A percentile compares a stretch with the other conserved stretches of the same genome.
Conservation (phyloP, 2,888 invertebrate genomes). For the Eulithis prunata region DNA sequence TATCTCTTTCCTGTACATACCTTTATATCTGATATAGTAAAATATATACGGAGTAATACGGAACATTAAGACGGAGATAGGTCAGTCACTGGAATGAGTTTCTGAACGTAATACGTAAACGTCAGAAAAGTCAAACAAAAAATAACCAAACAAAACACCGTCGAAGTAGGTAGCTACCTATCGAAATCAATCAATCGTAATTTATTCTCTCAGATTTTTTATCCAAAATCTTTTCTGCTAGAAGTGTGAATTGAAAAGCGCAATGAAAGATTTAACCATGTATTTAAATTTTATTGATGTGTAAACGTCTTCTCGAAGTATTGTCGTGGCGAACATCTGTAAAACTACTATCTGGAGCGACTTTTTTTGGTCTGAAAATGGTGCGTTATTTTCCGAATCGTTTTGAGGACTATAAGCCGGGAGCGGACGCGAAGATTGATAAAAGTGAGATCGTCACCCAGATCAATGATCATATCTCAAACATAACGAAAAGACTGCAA, state of each 20-base stretch:
- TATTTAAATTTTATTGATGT: slow-evolving; percentile 46
- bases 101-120: slow-evolving; percentile 6
- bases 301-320: slow-evolving; percentile 42
- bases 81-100: slow-evolving; percentile 23
- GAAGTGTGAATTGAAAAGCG: background rate
- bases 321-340: slow-evolving; percentile 44
- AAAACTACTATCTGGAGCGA: slow-evolving; percentile 47
- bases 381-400: slow-evolving; percentile 74
- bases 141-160: slow-evolving; percentile 26
- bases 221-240: background rate
- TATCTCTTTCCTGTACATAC: no score
- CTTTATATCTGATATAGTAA: no score
- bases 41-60: no score
- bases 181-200: background rate
- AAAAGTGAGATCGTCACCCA: slow-evolving; percentile 56
- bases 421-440: slow-evolving; percentile 44
- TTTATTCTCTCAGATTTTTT: background rate
- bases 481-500: slow-evolving; percentile 64
- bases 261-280: background rate
- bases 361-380: slow-evolving; percentile 59
- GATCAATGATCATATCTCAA: slow-evolving; percentile 63
- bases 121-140: slow-evolving; percentile 10
- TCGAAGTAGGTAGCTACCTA: background rate
- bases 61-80: background rate
- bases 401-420: slow-evolving; percentile 61